Evolutionary conservation across 2,113 vertebrate genomes (phyloP), one percentile per base, ranked within the genome.

Genomic region (Alligator mississippiensis): DNA sequence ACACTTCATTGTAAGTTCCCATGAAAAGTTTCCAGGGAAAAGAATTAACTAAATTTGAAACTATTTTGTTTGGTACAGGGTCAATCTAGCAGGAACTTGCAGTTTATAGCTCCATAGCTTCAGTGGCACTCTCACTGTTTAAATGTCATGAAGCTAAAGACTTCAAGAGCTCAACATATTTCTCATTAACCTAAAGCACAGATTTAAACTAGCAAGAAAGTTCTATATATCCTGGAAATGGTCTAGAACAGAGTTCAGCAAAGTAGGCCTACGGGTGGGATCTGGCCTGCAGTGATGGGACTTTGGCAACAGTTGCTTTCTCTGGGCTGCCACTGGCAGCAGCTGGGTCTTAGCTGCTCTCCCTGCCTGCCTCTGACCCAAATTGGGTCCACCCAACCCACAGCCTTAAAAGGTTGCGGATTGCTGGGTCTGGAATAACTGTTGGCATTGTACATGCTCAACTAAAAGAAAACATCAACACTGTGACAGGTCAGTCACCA

Each of bases 401-500:
- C 47, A 47, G 47, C 47, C 47, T 47, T 47, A 47, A 47, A 47
- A 47, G 47, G 47, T 47, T 47, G 47, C 47, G 9, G 47, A 47
- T 8, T 47, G 47, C 47, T 47, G 47, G 47, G 47, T 47, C 47
- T 47, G 47, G 47, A 38, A 17, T 72, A 57, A 22, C 3, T 1
- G 22, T 4, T 17, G 66, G 64, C 60, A 68, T 54, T 70, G 19
- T 12, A 74, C 19, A 15, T 58, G 2, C 6, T 55, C 28, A 10
- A 60, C 55, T 61, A 34, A 30, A 34, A 54, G 58, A 59, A 74
- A 79, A 27, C 0, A 0, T 14, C 38, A 54, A 75, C 64, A 11
- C 6, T 2, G 21, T 28, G 6, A 55, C 2, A 19, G 28, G 54
- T 58, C 54, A 5, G 2, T 8, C 59, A 55, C 28, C 3, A 1